A percentile compares a stretch with the other conserved stretches of the same genome.
Evolutionary conservation across 2,888 invertebrate species (phyloP).

Genomic region (Flabesymbios commensalis): DNA sequence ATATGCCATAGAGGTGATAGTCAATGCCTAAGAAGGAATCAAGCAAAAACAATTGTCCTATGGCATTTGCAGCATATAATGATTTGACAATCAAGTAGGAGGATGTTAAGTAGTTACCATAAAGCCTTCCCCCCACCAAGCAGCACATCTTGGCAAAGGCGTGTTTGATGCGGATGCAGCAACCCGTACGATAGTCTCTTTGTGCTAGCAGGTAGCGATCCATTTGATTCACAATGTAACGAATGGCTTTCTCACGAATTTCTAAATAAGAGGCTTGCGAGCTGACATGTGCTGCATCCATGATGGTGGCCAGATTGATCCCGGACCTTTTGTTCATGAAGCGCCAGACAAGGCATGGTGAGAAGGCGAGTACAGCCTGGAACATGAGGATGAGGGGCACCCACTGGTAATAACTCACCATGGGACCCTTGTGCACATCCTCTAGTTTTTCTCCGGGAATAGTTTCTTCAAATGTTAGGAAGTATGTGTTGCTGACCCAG

Average conservation of each 20-base stretch:
- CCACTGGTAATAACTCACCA: slow-evolving; percentile 41
- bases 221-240: slow-evolving; percentile 63
- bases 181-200: slow-evolving; percentile 59
- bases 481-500: slow-evolving; percentile 41
- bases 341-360: slow-evolving; percentile 38
- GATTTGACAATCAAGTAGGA: slow-evolving; percentile 63
- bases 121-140: slow-evolving; percentile 58
- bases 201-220: slow-evolving; percentile 62
- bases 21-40: slow-evolving; percentile 63
- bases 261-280: slow-evolving; percentile 39
- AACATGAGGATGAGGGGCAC: slow-evolving; percentile 39
- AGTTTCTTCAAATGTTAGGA: slow-evolving; percentile 31
- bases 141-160: slow-evolving; percentile 59
- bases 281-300: slow-evolving; percentile 38
- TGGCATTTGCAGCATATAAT: slow-evolving; percentile 62
- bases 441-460: slow-evolving; percentile 26
- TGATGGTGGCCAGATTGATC: slow-evolving; percentile 37
- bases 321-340: slow-evolving; percentile 37
- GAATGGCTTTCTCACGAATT: slow-evolving; percentile 50
- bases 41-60: slow-evolving; percentile 63
- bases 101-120: slow-evolving; percentile 63
- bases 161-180: slow-evolving; percentile 57
- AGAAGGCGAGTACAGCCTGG: slow-evolving; percentile 37
- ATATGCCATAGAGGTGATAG: slow-evolving; percentile 62
- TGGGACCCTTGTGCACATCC: slow-evolving; percentile 17